phyloP scores from a whole-genome alignment of 2,888 invertebrate species.

The Bugula neritina region DNA sequence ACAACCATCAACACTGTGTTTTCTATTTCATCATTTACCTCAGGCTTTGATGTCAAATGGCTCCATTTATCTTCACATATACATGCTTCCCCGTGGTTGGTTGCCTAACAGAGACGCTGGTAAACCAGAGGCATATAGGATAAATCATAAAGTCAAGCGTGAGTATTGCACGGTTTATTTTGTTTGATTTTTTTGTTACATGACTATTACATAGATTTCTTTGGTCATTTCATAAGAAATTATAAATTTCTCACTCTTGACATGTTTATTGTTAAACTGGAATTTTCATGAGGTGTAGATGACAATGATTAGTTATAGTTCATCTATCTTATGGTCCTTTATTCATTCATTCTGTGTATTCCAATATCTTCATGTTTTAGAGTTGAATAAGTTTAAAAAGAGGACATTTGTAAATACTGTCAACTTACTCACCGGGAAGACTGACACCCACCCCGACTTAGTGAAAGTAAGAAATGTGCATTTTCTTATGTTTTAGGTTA shows the following conservation, averaged over 20 bases:
- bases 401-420: slow-evolving; percentile 77
- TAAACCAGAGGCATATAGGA: slow-evolving; percentile 61
- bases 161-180: slow-evolving; percentile 35
- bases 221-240: no score
- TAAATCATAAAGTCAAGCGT: slow-evolving; percentile 71
- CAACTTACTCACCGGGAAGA: slow-evolving; percentile 88
- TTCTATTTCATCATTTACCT: no score
- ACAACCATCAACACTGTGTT: no score
- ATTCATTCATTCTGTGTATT: slow-evolving; percentile 6
- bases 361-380: no score
- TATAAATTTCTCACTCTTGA: no score
- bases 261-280: no score
- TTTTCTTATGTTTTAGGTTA: neutral
- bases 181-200: no score
- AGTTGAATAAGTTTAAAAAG: slow-evolving; percentile 83
- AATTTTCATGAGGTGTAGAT: no score
- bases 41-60: slow-evolving; percentile 75
- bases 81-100: slow-evolving; percentile 71
- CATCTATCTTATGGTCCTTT: neutral
- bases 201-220: no score
- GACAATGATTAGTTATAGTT: neutral
- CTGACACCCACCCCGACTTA: slow-evolving; percentile 68
- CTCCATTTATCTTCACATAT: slow-evolving; percentile 85
- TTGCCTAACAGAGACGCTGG: slow-evolving; percentile 70
- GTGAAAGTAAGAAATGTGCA: slow-evolving; percentile 55